A percentile compares a stretch with the other conserved stretches of the same genome.
Evolutionary conservation across 2,113 vertebrate genomes (phyloP).

Genomic region (Galbula dea): DNA sequence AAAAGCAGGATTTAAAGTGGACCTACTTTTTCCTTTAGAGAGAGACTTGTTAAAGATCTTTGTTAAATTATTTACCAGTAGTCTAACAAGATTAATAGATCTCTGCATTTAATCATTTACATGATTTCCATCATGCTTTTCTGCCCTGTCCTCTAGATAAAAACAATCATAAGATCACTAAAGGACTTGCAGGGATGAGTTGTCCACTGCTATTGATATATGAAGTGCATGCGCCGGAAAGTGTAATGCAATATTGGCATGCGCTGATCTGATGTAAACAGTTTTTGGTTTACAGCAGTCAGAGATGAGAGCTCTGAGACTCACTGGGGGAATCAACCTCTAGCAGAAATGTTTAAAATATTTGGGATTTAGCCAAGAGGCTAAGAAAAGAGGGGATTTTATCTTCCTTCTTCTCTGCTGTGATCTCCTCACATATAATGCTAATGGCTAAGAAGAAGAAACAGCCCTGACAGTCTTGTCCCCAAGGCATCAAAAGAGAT

Average conservation of each 20-base stretch:
- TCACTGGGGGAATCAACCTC: background rate
- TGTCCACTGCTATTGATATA: fast-evolving
- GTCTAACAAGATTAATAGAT: background rate
- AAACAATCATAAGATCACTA: background rate
- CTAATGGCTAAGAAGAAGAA: background rate
- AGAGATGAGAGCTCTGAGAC: background rate
- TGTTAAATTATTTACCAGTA: conserved; percentile 2
- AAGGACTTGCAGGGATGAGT: background rate
- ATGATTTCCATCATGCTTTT: background rate
- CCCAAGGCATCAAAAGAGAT: background rate
- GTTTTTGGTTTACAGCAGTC: background rate
- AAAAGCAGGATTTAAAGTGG: background rate
- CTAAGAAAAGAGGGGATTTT: background rate
- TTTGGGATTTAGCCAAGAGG: background rate
- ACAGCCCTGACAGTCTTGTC: background rate
- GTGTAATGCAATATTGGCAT: background rate
- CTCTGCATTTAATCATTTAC: background rate
- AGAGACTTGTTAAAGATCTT: background rate
- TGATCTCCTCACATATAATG: background rate
- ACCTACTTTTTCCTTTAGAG: background rate
- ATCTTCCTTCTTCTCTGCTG: background rate
- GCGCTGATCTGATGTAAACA: conserved; percentile 9
- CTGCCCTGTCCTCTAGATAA: background rate
- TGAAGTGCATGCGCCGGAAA: background rate
- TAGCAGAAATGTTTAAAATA: conserved; percentile 4